Percentiles rank a stretch among this genome's conserved stretches.
Conservation (phyloP, 2,113 vertebrate genomes). For the Calidris pygmaea region DNA sequence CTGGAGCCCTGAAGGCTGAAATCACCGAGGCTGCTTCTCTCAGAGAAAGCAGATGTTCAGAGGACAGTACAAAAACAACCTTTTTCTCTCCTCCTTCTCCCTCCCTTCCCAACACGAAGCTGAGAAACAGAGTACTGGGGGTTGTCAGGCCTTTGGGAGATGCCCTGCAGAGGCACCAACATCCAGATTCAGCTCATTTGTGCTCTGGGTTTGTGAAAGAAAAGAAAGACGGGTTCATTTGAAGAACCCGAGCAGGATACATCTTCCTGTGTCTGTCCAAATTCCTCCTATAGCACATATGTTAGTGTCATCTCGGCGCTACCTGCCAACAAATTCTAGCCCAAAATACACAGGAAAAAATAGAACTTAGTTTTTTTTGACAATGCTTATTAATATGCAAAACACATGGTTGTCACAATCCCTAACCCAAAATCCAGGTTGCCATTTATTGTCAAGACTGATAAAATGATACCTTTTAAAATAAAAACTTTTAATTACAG, state of each 20-base stretch:
- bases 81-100: neutral
- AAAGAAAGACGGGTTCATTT: neutral
- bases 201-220: neutral
- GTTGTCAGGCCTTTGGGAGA: neutral
- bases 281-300: neutral
- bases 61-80: constrained; percentile 37
- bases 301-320: neutral
- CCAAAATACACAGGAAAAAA: neutral
- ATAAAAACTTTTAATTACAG: neutral
- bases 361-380: neutral
- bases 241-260: neutral
- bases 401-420: neutral
- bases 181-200: neutral
- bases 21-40: constrained; percentile 56
- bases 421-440: neutral
- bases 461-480: neutral
- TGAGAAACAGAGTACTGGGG: neutral
- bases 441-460: neutral
- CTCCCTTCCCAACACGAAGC: neutral
- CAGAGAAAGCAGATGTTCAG: constrained; percentile 66
- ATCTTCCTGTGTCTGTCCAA: neutral
- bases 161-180: neutral
- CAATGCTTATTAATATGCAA: neutral
- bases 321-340: neutral
- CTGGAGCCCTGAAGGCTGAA: constrained; percentile 55